These are phyloP conservation scores for Gorsachius magnificus DNA, from an alignment of 2,797 vertebrate genomes.

Conservation along the genomic window DNA sequence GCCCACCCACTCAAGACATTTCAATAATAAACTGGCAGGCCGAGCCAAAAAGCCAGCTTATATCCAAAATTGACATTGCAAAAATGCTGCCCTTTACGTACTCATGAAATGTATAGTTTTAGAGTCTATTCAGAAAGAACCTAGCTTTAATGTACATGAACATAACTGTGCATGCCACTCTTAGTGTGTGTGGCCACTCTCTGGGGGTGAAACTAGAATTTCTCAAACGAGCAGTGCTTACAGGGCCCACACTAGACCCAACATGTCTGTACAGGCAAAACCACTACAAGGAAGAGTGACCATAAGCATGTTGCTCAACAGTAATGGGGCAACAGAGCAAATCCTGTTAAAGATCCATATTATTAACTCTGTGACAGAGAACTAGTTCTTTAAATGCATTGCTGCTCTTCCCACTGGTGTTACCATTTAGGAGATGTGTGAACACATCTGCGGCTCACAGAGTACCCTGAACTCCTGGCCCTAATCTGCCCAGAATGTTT, in stretches of 20 bases:
- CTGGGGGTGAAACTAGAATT: not conserved
- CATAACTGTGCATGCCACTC: rapidly evolving
- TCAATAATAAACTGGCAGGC: not conserved
- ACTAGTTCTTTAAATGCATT: not conserved
- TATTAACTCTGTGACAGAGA: not conserved
- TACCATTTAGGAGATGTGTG: not conserved
- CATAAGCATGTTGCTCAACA: not conserved
- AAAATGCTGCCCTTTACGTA: not conserved
- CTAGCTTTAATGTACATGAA: not conserved
- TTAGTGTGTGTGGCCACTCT: not conserved
- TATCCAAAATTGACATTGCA: not conserved
- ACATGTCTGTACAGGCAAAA: not conserved
- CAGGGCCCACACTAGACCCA: rapidly evolving
- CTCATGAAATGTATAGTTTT: not conserved
- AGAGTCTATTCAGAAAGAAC: not conserved
- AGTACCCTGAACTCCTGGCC: not conserved
- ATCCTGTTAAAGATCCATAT: not conserved
- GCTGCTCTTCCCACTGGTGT: not conserved
- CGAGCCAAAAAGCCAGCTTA: not conserved
- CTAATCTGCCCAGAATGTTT: not conserved
- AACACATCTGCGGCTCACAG: not conserved
- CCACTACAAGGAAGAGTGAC: not conserved
- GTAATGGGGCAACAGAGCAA: not conserved
- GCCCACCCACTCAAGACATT: not conserved
- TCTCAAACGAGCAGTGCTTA: not conserved